Percentiles rank a stretch among this genome's conserved stretches.
phyloP scores from a whole-genome alignment of 2,888 invertebrate genomes.

The Stenodema calcarata region DNA sequence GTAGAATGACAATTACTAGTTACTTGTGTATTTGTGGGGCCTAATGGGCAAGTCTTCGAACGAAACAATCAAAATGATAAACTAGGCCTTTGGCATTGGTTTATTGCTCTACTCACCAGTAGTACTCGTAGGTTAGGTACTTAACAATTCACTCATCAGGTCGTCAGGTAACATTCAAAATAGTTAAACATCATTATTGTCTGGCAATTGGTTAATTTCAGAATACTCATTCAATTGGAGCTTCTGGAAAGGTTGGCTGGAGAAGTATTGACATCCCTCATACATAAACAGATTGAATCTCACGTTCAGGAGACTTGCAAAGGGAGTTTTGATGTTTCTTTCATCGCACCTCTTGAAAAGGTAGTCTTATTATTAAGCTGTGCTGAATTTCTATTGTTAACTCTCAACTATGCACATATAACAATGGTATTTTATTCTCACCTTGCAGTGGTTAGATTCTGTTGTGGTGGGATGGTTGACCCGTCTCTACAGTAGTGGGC shows the following conservation, averaged over 20 bases:
- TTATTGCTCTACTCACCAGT: too few species aligned
- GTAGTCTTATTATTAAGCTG: too few species aligned
- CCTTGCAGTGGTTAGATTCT: constrained; percentile 82
- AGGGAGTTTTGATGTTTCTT: constrained; percentile 85
- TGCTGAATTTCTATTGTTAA: too few species aligned
- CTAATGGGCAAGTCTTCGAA: too few species aligned
- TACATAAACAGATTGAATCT: constrained; percentile 81
- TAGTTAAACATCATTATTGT: too few species aligned
- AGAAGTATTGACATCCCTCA: constrained; percentile 81
- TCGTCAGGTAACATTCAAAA: too few species aligned
- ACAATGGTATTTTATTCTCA: too few species aligned
- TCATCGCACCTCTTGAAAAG: constrained; percentile 76
- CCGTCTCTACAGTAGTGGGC: constrained; percentile 77
- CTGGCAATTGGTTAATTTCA: constrained; percentile 56
- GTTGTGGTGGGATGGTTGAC: constrained; percentile 87
- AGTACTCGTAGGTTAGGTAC: too few species aligned
- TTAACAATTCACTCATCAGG: too few species aligned
- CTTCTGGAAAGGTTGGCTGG: constrained; percentile 84
- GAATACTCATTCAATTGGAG: constrained; percentile 75
- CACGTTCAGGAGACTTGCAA: constrained; percentile 86
- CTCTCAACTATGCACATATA: too few species aligned
- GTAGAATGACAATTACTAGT: constrained; percentile 60
- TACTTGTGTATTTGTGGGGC: neutral
- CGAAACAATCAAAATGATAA: too few species aligned
- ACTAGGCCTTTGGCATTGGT: too few species aligned